Evolutionary conservation across 2,888 invertebrate species (phyloP), one percentile per base, ranked within the genome.

Genomic region (Zygogramma bicolorata): DNA sequence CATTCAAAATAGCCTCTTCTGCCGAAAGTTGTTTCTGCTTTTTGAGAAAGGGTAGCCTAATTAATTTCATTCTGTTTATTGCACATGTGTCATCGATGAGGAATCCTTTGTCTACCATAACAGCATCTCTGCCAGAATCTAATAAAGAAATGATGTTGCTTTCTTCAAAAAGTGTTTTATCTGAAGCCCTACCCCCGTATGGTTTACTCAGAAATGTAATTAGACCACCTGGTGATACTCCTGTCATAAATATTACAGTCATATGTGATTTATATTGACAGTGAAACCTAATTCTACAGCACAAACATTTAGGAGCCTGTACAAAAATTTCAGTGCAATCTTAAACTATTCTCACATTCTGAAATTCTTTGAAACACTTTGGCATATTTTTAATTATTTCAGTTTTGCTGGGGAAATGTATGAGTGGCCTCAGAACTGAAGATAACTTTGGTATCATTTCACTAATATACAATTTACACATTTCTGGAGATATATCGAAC

Each of bases 141-240:
- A 65, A 15, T 68, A 65, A 20, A 72, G n/a, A 29, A 57, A 70
- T 73, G 2, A 63, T 22, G 59, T 68, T 60, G 18, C 63, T 63
- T 40, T 62, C 31, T 27, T 71, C 40, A 61, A 73, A 73, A 49
- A 73, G 65, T 1, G 40, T 20, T 61, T 66, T 69, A 57, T 68
- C 72, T 20, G 61, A 68, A 46, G 59, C 68, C 46, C 65, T 58
- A 49, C 68, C 72, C 15, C 72, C 72, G 68, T 72, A 72, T 8
- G 68, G 42, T 62, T 58, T 60, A 31, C 68, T n/a, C n/a, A n/a
- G n/a, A n/a, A n/a, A n/a, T n/a, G n/a, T n/a, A n/a, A n/a, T n/a
- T n/a, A n/a, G n/a, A n/a, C n/a, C n/a, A n/a, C n/a, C n/a, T n/a
- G n/a, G n/a, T n/a, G n/a, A n/a, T n/a, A n/a, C n/a, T n/a, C 63